These are phyloP conservation scores for Lamellibrachia columna DNA, from an alignment of 2,888 invertebrate species.

Conservation along the genomic window DNA sequence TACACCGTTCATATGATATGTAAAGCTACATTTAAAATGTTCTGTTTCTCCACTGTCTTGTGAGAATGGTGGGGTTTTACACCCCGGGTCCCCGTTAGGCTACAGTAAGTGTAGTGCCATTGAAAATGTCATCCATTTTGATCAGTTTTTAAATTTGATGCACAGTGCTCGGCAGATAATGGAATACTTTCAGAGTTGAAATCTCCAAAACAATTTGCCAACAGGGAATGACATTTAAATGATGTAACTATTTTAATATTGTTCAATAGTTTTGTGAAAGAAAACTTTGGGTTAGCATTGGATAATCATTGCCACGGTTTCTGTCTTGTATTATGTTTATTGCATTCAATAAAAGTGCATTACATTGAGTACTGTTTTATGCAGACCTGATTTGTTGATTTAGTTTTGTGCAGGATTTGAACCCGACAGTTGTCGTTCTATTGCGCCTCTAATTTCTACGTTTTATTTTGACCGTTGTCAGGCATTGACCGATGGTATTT, in stretches of 20 bases:
- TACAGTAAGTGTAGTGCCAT: background rate
- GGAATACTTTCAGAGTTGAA: background rate
- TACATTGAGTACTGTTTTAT: background rate
- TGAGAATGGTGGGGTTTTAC: no score
- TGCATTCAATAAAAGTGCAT: background rate
- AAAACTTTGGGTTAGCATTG: background rate
- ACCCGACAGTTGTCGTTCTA: background rate
- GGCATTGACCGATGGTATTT: slow-evolving; percentile 6
- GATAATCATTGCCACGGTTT: background rate
- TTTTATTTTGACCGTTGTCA: slow-evolving; percentile 3
- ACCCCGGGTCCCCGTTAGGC: no score
- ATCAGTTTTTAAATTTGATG: background rate
- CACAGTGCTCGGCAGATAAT: background rate
- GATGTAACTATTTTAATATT: background rate
- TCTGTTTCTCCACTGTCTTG: background rate
- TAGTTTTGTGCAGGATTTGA: background rate
- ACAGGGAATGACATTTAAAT: background rate
- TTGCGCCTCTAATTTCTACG: background rate
- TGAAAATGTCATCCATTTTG: background rate
- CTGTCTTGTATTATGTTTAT: background rate
- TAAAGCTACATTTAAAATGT: background rate
- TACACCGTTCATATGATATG: background rate
- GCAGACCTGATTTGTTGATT: background rate
- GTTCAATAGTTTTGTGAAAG: background rate
- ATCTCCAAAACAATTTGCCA: background rate